Conservation (phyloP, 2,113 vertebrate species). For the Pelodiscus sinensis region DNA sequence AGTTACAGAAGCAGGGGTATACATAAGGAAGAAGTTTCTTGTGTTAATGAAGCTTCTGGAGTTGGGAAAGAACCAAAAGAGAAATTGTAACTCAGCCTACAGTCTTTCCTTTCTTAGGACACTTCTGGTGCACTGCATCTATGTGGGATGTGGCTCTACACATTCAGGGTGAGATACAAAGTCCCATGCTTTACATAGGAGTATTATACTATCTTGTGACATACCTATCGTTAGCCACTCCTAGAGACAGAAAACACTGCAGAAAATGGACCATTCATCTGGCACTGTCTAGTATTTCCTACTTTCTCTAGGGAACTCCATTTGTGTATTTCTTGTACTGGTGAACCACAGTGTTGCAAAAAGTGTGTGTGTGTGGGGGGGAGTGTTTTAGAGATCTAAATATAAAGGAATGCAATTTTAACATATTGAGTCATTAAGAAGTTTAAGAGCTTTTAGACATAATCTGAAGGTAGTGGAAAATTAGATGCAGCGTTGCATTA, state of each 20-base stretch:
- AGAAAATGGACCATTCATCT: not conserved
- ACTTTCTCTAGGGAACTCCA: not conserved
- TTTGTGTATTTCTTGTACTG: not conserved
- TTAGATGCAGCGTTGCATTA: conserved; percentile 85
- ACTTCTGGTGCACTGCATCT: not conserved
- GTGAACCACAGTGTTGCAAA: conserved; percentile 63
- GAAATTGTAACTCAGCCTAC: not conserved
- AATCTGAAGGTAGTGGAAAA: conserved; percentile 80
- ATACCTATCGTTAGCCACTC: not conserved
- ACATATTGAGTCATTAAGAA: conserved; percentile 84
- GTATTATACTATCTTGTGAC: not conserved
- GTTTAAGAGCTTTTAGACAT: conserved; percentile 83
- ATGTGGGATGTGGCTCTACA: fast-evolving
- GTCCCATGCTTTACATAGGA: not conserved
- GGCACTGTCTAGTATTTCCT: not conserved
- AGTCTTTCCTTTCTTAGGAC: not conserved
- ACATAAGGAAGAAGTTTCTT: too few species aligned
- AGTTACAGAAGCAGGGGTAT: too few species aligned
- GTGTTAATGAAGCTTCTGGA: too few species aligned
- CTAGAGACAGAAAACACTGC: not conserved
- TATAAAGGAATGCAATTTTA: conserved; percentile 81
- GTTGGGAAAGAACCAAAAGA: not conserved
- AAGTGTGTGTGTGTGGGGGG: conserved; percentile 6
- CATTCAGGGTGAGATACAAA: not conserved
- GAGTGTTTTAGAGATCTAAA: conserved; percentile 77